Evolutionary conservation across 2,888 invertebrate genomes (phyloP), one percentile per base, ranked within the genome.

Genomic region (Bellardia pandia): DNA sequence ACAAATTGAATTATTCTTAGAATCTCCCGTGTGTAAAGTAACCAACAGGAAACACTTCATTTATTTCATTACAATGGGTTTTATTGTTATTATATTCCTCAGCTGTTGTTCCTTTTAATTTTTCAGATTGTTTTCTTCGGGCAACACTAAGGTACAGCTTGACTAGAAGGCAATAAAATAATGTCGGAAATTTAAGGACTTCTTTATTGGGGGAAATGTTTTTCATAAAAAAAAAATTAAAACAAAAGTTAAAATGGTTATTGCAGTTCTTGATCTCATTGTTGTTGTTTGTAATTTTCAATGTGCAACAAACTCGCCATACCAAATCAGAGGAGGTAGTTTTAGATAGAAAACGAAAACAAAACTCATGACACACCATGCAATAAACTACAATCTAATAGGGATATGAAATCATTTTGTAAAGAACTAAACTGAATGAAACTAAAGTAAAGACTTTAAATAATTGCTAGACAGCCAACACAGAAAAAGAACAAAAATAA

Each of bases 31-130:
- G 84, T 69, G 58, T 45, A 78, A 78, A 78, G 53, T 80, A 71
- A 82, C 78, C 85, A 69, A 82, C 81, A 87, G 87, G 87, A 87
- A 87, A 58, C 81, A 82, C 87, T 87, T 85, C 74, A 85, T 87
- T 87, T 87, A 87, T 82, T 85, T 87, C 64, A 82, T 87, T 87
- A 87, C 33, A 78, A 76, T 45, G 45, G 9, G 8, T 45, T 9
- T 45, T 45, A 9, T 45, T 9, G 45, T 42, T 74, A 7, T 69
- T n/a, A 3, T 69, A 16, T 30, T 13, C 8, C 23, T 56, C 48
- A 23, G 42, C 42, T 56, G 75, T 48, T 71, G 68, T 69, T 77
- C 58, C 23, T 16, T 56, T 85, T 45, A 85, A 60, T 79, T 76
- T 60, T 37, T 37, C 33, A 66, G 78, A 45, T 75, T 69, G 23